Evolutionary conservation across 2,888 invertebrate genomes (phyloP).

Genomic region (Plebejus argus): DNA sequence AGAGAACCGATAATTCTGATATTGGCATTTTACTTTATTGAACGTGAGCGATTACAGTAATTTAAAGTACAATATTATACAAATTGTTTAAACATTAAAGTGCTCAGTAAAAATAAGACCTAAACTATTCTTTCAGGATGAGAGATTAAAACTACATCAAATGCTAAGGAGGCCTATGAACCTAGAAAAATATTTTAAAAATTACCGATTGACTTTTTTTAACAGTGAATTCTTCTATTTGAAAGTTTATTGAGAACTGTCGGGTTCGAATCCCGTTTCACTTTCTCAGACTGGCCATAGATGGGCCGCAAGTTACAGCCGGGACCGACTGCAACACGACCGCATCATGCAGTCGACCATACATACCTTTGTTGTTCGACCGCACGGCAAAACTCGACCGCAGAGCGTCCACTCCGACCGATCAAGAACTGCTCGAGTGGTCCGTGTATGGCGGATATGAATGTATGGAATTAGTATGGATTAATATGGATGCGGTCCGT

Average conservation of each 20-base stretch:
- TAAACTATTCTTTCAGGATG: neutral
- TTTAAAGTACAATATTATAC: neutral
- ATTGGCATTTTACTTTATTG: neutral
- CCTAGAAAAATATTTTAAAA: neutral
- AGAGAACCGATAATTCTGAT: neutral
- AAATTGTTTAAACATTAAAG: neutral
- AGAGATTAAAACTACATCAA: neutral
- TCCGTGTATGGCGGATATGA: too few relatives aligned
- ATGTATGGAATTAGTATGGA: too few relatives aligned
- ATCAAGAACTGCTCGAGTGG: too few relatives aligned
- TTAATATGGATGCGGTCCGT: too few relatives aligned
- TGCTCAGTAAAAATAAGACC: neutral
- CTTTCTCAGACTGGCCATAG: neutral
- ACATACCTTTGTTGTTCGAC: too few relatives aligned
- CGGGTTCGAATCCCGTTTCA: slow-evolving; percentile 38
- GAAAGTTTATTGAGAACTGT: neutral
- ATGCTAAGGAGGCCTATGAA: neutral
- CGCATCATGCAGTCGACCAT: too few relatives aligned
- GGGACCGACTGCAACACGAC: too few relatives aligned
- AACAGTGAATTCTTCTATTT: neutral
- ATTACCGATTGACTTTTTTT: neutral
- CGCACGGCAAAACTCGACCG: too few relatives aligned
- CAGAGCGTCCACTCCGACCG: too few relatives aligned
- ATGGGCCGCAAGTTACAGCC: too few relatives aligned
- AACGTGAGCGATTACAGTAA: neutral